Base-by-base conservation (phyloP, 1,140 invertebrate species). In the Leguminivora glycinivorella region DNA sequence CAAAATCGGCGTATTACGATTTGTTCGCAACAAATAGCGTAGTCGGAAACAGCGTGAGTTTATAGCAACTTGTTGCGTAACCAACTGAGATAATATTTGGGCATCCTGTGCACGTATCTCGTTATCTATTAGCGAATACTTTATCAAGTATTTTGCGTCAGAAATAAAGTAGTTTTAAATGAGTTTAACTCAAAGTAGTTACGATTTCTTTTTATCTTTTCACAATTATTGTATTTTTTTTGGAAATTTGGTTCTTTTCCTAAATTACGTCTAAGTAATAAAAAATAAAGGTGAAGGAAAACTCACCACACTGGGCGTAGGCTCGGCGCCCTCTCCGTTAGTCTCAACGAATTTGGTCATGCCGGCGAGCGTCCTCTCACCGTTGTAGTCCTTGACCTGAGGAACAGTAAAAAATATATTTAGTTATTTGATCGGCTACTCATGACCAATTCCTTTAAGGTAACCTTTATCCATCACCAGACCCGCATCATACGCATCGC, bases 281-380 rank as follows among this genome's bases (percentile, higher is more conserved):
- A 47, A 17, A 47, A 4, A n/a, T 6, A 19, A 47, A 7, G 14
- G 43, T 47, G 7, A 25, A 34, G 9, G 14, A 7, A 5, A 58
- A 84, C 83, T 89, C 80, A 95, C 95, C 92, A 95, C 94, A 70
- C 93, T 91, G 25, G 93, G 93, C 71, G 93, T 92, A 43, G 94
- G 93, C 87, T 94, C 92, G 4, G 94, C 95, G 72, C 94, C 94
- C 60, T 93, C 93, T 70, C 96, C 96, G 81, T 94, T 94, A 47
- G 93, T 94, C 87, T 99, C 97, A 56, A 99, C 90, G 93, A 99
- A 99, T 92, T 99, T 97, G 67, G 94, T 93, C 77, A 99, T 94
- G 71, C 94, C 98, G 83, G 98, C 98, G 75, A 99, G 93, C 76
- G 98, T 99, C 89, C 99, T 95, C 84, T 98, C 98, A 68, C 98